A percentile compares a stretch with the other conserved stretches of the same genome.
These are phyloP conservation scores for Andrena hattorfiana DNA, from an alignment of 2,888 invertebrate species.

Conservation along the genomic window DNA sequence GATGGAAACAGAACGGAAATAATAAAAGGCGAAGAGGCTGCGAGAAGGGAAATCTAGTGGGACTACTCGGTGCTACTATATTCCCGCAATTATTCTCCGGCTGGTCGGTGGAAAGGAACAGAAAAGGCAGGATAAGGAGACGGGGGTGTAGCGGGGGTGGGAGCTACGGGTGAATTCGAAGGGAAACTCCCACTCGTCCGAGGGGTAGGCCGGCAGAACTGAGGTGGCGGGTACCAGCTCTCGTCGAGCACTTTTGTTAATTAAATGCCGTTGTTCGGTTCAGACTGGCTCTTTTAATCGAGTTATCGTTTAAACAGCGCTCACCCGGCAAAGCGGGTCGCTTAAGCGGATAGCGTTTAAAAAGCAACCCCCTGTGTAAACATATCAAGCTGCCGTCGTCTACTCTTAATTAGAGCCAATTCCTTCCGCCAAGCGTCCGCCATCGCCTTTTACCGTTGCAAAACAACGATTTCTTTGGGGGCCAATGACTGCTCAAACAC, in stretches of 20 bases:
- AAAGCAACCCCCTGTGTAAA: slow-evolving; percentile 76
- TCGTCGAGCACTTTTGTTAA: slow-evolving; percentile 82
- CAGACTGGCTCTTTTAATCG: slow-evolving; percentile 79
- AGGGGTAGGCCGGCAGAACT: slow-evolving; percentile 51
- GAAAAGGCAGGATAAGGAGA: slow-evolving; percentile 44
- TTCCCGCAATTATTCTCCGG: slow-evolving; percentile 69
- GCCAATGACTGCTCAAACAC: background rate
- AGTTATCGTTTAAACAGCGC: slow-evolving; percentile 80
- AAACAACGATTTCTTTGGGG: background rate
- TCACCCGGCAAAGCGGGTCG: slow-evolving; percentile 71
- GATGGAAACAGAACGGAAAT: slow-evolving; percentile 65
- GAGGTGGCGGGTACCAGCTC: slow-evolving; percentile 70
- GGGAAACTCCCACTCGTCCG: slow-evolving; percentile 52
- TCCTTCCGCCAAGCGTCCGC: slow-evolving; percentile 25
- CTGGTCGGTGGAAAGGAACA: slow-evolving; percentile 46
- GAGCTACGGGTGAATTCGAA: slow-evolving; percentile 54
- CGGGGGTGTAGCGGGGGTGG: background rate
- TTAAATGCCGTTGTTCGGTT: slow-evolving; percentile 82
- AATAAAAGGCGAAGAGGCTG: slow-evolving; percentile 60
- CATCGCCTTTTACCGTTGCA: background rate
- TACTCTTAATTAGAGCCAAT: slow-evolving; percentile 77
- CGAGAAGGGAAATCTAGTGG: slow-evolving; percentile 55
- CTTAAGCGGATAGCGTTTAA: slow-evolving; percentile 69
- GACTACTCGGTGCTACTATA: slow-evolving; percentile 61
- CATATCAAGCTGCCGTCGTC: slow-evolving; percentile 75